These are phyloP conservation scores for Siniperca chuatsi DNA, from an alignment of 2,113 vertebrate genomes.

Conservation along the genomic window DNA sequence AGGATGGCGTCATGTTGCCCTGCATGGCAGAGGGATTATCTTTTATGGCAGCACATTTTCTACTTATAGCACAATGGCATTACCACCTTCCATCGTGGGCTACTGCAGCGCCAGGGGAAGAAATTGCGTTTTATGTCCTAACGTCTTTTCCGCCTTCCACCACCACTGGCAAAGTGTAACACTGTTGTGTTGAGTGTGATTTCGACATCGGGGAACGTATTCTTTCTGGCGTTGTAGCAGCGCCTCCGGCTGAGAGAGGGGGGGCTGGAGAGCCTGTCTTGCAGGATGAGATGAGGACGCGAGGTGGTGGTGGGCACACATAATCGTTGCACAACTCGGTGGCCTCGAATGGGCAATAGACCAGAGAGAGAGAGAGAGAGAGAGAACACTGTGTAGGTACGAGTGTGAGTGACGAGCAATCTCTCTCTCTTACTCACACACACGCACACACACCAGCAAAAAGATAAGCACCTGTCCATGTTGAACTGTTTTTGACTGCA, in stretches of 20 bases:
- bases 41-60: conserved; percentile 34
- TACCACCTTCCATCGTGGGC: conserved; percentile 34
- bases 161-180: conserved; percentile 72
- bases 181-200: conserved; percentile 75
- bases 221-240: conserved; percentile 52
- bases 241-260: conserved; percentile 48
- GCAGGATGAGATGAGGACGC: conserved; percentile 68
- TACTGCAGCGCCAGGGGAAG: conserved; percentile 61
- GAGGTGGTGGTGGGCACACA: conserved; percentile 73
- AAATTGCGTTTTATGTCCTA: conserved; percentile 17
- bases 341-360: conserved; percentile 52
- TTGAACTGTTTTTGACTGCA: conserved; percentile 42
- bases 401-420: conserved; percentile 1
- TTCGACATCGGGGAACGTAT: conserved; percentile 62
- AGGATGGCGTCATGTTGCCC: conserved; percentile 49
- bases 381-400: conserved; percentile 32
- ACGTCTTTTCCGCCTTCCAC: conserved; percentile 59
- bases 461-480: conserved; percentile 65
- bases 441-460: conserved; percentile 22
- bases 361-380: conserved; percentile 4
- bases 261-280: conserved; percentile 53
- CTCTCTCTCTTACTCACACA: neutral
- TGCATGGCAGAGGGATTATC: conserved; percentile 43
- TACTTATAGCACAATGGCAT: conserved; percentile 42
- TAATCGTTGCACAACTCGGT: conserved; percentile 56